Percentiles rank a stretch among this genome's conserved stretches.
Conservation (phyloP, 2,797 vertebrate species). For the Dryobates pubescens region DNA sequence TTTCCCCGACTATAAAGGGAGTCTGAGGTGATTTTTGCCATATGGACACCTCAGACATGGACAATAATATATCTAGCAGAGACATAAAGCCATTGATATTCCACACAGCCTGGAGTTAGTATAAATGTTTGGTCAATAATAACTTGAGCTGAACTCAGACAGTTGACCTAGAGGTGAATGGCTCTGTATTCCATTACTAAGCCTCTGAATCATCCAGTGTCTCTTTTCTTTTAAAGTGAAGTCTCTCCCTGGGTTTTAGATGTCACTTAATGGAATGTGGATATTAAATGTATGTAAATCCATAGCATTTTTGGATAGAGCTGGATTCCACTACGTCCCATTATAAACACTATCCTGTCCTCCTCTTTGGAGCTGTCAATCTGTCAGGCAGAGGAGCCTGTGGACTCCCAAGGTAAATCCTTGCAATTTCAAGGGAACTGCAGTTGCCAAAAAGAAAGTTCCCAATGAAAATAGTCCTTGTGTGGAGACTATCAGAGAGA, state of each 20-base stretch:
- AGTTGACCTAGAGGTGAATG: conserved; percentile 63
- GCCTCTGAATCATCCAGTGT: conserved; percentile 27
- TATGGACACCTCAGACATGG: conserved; percentile 57
- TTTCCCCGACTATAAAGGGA: conserved; percentile 49
- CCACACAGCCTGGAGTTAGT: conserved; percentile 60
- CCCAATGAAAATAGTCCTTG: conserved; percentile 12
- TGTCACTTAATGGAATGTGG: conserved; percentile 54
- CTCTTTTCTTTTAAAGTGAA: conserved; percentile 39
- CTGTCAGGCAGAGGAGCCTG: neutral
- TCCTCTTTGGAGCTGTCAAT: conserved; percentile 42
- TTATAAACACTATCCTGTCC: conserved; percentile 46
- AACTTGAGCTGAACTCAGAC: conserved; percentile 62
- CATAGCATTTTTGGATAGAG: conserved; percentile 34
- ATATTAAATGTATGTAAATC: conserved; percentile 63
- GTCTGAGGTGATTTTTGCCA: conserved; percentile 66
- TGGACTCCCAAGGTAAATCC: conserved; percentile 16
- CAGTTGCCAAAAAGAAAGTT: conserved; percentile 32
- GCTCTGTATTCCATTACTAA: conserved; percentile 49
- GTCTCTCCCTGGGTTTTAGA: conserved; percentile 33
- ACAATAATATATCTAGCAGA: conserved; percentile 57
- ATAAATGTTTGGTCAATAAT: conserved; percentile 73
- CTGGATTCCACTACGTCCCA: conserved; percentile 29
- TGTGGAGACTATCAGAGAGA: neutral
- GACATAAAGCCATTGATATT: conserved; percentile 62
- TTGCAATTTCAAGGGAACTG: neutral